Evolutionary conservation across 2,797 vertebrate genomes (phyloP), one percentile per base, ranked within the genome.

Genomic region (Vultur gryphus): DNA sequence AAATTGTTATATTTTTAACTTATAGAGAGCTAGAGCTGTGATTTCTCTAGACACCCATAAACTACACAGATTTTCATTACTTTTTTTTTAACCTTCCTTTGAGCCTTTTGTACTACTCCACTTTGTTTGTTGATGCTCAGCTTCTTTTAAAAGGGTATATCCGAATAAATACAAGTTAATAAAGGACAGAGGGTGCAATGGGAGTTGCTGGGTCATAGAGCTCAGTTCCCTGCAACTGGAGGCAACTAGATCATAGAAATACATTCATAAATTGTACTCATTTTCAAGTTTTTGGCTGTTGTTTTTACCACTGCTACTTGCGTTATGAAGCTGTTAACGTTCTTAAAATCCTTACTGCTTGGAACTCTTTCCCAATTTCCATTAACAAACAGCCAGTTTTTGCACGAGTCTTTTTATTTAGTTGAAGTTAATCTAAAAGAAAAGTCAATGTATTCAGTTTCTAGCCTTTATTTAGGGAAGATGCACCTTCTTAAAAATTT

Each of bases 111-210:
- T 80, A 17, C 39, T 33, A 58, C 78, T 94, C 25, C 51, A 73
- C 57, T 87, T 90, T 25, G 67, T 73, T 84, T 75, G 89, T 89
- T 92, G 93, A 70, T 77, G 71, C 67, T 92, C 70, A 89, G 62
- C 59, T 91, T 37, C 82, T 87, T 96, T 94, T 87, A 84, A 92
- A 95, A 93, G 92, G 55, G 46, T 89, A 59, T 90, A 86, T 73
- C 59, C 0, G 4, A 94, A 94, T 96, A 96, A 94, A 93, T 96
- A 62, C 75, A 96, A 94, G 81, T 95, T 96, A 95, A 92, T 95
- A 92, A 95, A 93, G 90, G 78, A 87, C 90, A 96, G 76, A 72
- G 71, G 37, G 66, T 85, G 84, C 64, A 73, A 0, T 79, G 93
- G 87, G 92, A 96, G n/a, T 62, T 52, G 28, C 43, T 92, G 48